Percentiles rank a stretch among this genome's conserved stretches.
Conservation (phyloP, 2,113 vertebrate species). For the Corydoras maculifer region DNA sequence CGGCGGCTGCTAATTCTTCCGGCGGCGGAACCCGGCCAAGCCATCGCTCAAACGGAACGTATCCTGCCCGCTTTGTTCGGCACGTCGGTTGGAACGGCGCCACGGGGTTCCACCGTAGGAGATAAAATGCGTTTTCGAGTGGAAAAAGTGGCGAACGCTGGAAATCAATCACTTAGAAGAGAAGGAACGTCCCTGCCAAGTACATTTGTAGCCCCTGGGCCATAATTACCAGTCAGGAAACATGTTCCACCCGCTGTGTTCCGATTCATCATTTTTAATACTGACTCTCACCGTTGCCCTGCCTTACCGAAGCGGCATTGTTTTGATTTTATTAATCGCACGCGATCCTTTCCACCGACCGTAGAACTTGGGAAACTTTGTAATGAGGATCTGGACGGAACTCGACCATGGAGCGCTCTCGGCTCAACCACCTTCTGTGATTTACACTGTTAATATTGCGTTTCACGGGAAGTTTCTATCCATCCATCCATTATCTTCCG, state of each 20-base stretch:
- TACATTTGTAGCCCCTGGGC: constrained; percentile 10
- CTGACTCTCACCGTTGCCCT: background rate
- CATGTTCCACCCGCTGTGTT: background rate
- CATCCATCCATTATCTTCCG: no score
- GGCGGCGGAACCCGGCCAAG: background rate
- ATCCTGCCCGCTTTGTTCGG: background rate
- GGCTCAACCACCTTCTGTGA: no score
- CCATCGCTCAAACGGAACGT: background rate
- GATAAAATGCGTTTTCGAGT: background rate
- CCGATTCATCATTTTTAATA: background rate
- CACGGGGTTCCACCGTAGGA: background rate
- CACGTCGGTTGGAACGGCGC: background rate
- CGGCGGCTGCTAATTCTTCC: background rate
- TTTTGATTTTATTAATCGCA: no score
- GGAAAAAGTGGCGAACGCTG: background rate
- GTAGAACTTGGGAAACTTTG: no score
- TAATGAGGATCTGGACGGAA: no score
- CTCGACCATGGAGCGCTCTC: no score
- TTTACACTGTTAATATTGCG: no score
- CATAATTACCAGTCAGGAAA: constrained; percentile 6
- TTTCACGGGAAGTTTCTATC: no score
- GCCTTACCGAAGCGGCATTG: no score
- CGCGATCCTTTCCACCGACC: no score
- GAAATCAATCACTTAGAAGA: constrained; percentile 1
- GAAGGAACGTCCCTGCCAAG: background rate